Percentiles rank a stretch among this genome's conserved stretches.
Conservation (phyloP, 37 sponge, comb jelly and placozoan species). For the Cliona cf. orientalis region DNA sequence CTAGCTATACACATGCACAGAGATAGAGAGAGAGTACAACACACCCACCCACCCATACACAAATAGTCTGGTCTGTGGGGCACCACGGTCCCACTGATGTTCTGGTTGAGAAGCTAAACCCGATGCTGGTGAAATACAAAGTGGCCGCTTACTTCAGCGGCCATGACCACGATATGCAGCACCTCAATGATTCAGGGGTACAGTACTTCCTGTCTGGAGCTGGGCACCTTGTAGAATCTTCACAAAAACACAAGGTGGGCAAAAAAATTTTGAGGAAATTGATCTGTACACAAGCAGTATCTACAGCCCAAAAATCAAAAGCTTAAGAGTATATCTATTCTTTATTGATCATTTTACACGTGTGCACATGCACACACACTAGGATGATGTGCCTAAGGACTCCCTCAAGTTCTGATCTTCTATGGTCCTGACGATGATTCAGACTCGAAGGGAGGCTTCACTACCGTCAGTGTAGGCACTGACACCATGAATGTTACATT, state of each 20-base stretch:
- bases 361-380: not conserved
- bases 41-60: slow-evolving; percentile 3
- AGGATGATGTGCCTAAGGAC: slow-evolving; percentile 65
- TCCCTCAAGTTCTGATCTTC: slow-evolving; percentile 74
- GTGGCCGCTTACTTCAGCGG: slow-evolving; percentile 87
- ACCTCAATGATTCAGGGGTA: slow-evolving; percentile 65
- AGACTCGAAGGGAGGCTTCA: slow-evolving; percentile 60
- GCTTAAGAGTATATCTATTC: not conserved
- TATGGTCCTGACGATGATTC: slow-evolving; percentile 41
- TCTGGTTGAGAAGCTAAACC: slow-evolving; percentile 64
- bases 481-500: slow-evolving; percentile 58
- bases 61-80: slow-evolving; percentile 85
- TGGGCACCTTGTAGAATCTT: slow-evolving; percentile 76
- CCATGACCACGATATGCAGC: slow-evolving; percentile 89
- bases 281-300: not conserved
- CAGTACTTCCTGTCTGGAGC: slow-evolving; percentile 89
- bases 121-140: slow-evolving; percentile 67
- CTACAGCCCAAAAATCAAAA: not conserved
- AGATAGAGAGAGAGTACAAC: too few relatives aligned
- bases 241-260: slow-evolving; percentile 65
- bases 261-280: not conserved
- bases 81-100: slow-evolving; percentile 81
- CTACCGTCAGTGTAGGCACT: slow-evolving; percentile 45
- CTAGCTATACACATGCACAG: too few relatives aligned
- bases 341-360: not conserved